phyloP scores from a whole-genome alignment of 2,797 vertebrate species.

The Channa striata region DNA sequence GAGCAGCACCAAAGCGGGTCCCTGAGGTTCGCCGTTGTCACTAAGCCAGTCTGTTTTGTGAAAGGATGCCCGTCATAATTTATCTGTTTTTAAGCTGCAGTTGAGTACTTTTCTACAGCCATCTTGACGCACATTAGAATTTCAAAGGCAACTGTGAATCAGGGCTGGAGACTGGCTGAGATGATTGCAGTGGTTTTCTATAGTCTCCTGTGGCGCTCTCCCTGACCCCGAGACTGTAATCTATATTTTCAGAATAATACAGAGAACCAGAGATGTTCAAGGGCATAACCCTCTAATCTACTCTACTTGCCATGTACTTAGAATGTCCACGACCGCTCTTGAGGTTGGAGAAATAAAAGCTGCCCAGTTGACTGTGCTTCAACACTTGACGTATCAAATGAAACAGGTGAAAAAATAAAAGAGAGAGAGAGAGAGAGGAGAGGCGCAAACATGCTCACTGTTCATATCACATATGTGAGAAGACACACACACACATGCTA shows the following conservation, averaged over 20 bases:
- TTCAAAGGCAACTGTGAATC: conserved; percentile 71
- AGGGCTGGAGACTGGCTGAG: conserved; percentile 58
- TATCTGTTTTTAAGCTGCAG: conserved; percentile 73
- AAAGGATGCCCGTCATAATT: conserved; percentile 55
- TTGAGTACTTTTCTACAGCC: conserved; percentile 71
- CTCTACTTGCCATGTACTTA: conserved; percentile 71
- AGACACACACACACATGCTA: conserved; percentile 13
- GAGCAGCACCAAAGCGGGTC: conserved; percentile 48
- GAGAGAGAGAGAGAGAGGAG: no score
- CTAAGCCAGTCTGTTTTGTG: conserved; percentile 63
- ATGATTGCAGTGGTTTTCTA: conserved; percentile 79
- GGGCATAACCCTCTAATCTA: conserved; percentile 82
- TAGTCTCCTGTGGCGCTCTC: conserved; percentile 71
- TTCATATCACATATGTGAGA: conserved; percentile 24
- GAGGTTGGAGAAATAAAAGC: conserved; percentile 53
- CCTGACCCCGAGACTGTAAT: conserved; percentile 76
- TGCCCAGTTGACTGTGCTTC: conserved; percentile 5
- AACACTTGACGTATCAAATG: not conserved
- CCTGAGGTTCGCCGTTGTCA: conserved; percentile 53
- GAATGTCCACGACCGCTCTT: conserved; percentile 60
- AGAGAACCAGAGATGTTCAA: conserved; percentile 77
- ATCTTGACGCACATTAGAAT: conserved; percentile 73
- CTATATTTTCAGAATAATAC: conserved; percentile 83
- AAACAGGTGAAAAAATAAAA: conserved; percentile 5
- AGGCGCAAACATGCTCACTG: conserved; percentile 32